phyloP scores from a whole-genome alignment of 2,113 vertebrate species.

The Gracilinanus agilis region DNA sequence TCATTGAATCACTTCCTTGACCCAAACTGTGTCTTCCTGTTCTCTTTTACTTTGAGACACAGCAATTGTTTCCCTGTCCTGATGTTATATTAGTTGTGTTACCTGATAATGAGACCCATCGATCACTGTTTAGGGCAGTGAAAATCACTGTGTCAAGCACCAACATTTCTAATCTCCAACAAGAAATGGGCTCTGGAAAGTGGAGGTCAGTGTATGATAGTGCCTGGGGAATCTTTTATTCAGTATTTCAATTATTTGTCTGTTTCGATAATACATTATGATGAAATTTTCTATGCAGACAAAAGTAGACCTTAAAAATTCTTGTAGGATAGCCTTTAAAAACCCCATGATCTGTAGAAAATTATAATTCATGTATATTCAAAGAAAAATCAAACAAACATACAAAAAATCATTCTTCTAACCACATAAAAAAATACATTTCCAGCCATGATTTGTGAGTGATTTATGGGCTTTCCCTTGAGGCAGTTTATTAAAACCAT shows the following conservation, averaged over 20 bases:
- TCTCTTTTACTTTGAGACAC: neutral
- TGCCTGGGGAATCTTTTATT: slow-evolving; percentile 37
- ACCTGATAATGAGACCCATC: neutral
- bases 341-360: slow-evolving; percentile 37
- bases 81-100: neutral
- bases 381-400: slow-evolving; percentile 26
- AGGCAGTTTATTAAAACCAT: slow-evolving; percentile 60
- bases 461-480: slow-evolving; percentile 70
- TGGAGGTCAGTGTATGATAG: neutral
- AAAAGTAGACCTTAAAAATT: slow-evolving; percentile 26
- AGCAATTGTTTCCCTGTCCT: neutral
- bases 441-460: slow-evolving; percentile 54
- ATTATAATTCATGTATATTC: slow-evolving; percentile 25
- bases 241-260: neutral
- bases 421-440: slow-evolving; percentile 59
- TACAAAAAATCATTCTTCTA: slow-evolving; percentile 52
- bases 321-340: neutral
- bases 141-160: neutral
- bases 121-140: neutral
- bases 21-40: neutral
- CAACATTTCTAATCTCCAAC: neutral
- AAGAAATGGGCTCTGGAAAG: neutral
- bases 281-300: slow-evolving; percentile 8
- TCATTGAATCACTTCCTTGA: slow-evolving; percentile 1
- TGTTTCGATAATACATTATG: neutral